A percentile compares a stretch with the other conserved stretches of the same genome.
phyloP scores from a whole-genome alignment of 2,797 vertebrate genomes.

The Lagorchestes hirsutus region DNA sequence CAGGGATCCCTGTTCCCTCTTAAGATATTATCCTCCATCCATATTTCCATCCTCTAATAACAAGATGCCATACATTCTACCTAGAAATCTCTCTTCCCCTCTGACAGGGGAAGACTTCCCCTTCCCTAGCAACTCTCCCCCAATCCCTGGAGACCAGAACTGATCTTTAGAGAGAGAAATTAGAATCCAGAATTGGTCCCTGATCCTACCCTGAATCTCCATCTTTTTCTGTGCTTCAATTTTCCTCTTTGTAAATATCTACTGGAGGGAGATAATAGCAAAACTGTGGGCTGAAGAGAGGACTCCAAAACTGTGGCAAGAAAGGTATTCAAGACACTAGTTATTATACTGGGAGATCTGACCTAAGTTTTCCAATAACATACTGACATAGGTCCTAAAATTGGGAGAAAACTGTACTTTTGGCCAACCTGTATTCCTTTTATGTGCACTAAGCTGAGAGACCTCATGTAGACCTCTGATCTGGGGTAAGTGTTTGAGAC shows the following conservation, averaged over 20 bases:
- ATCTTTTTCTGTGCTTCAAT: neutral
- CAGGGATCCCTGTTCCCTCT: neutral
- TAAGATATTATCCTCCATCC: neutral
- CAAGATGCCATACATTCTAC: neutral
- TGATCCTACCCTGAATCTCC: neutral
- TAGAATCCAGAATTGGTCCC: neutral
- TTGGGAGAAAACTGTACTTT: neutral
- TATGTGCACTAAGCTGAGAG: neutral
- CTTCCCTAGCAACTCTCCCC: neutral
- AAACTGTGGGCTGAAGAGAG: neutral
- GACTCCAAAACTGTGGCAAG: neutral
- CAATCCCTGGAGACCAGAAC: neutral
- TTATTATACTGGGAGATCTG: neutral
- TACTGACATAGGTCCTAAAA: neutral
- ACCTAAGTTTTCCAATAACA: neutral
- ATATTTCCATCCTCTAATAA: neutral
- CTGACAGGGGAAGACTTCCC: neutral
- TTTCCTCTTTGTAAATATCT: neutral
- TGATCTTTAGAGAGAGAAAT: neutral
- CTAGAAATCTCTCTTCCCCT: neutral
- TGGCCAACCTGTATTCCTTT: neutral
- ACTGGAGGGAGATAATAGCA: neutral
- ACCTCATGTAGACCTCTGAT: neutral
- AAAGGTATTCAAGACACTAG: neutral
- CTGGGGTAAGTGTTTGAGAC: neutral